Percentiles rank a stretch among this genome's conserved stretches.
Conservation (phyloP, 2,888 invertebrate genomes). For the Troides aeacus region DNA sequence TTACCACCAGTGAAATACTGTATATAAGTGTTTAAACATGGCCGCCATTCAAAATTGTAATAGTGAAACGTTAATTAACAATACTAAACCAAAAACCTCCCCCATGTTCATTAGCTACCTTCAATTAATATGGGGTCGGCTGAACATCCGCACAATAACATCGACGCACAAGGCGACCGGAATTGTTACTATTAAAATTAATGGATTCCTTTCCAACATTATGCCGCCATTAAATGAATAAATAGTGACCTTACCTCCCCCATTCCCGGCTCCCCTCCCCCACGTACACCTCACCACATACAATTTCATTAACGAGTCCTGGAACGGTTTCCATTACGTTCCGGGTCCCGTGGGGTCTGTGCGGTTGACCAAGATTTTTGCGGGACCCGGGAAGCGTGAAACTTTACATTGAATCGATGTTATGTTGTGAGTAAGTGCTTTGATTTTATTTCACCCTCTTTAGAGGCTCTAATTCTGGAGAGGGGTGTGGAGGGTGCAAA, state of each 20-base stretch:
- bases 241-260: conserved; percentile 12
- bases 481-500: too few relatives aligned
- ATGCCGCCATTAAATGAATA: conserved; percentile 23
- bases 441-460: too few relatives aligned
- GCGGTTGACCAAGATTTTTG: conserved; percentile 25
- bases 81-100: neutral
- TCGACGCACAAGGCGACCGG: neutral
- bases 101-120: neutral
- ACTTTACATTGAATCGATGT: neutral
- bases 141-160: conserved; percentile 11
- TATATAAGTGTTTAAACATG: neutral
- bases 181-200: conserved; percentile 27
- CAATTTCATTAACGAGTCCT: conserved; percentile 27
- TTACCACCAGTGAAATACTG: too few relatives aligned
- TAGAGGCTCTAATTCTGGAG: too few relatives aligned
- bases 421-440: too few relatives aligned
- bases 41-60: neutral
- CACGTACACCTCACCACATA: too few relatives aligned
- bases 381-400: conserved; percentile 5
- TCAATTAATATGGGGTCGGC: neutral
- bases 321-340: conserved; percentile 26
- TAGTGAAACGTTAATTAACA: neutral
- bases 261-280: too few relatives aligned
- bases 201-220: conserved; percentile 23
- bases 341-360: conserved; percentile 22